Evolutionary conservation across 2,797 vertebrate genomes (phyloP).

Genomic region (Artibeus lituratus): DNA sequence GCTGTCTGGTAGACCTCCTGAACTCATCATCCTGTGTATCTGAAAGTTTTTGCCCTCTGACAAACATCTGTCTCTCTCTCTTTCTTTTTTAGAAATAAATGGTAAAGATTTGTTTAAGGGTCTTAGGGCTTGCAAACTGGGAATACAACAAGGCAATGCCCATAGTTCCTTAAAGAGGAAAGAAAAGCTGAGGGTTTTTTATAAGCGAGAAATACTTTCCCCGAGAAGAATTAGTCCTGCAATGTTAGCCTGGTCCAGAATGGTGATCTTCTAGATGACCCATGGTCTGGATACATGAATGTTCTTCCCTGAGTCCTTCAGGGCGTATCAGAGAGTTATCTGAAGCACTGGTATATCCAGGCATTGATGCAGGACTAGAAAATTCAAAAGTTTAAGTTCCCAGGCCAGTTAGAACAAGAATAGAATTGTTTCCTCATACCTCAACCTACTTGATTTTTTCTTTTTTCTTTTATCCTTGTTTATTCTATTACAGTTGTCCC

Average conservation of each 20-base stretch:
- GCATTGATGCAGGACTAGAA: neutral
- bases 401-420: neutral
- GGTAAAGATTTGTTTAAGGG: neutral
- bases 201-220: neutral
- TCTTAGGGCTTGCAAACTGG: neutral
- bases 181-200: neutral
- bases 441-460: neutral
- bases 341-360: neutral
- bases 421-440: neutral
- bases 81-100: neutral
- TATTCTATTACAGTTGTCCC: no score
- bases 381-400: neutral
- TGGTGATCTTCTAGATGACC: neutral
- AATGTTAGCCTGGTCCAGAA: neutral
- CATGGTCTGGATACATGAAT: neutral
- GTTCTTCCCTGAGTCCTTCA: neutral
- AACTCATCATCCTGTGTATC: no score
- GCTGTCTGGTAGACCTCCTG: no score
- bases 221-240: neutral
- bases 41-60: no score
- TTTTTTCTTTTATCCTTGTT: no score
- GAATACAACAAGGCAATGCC: neutral
- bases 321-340: neutral
- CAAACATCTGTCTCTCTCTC: no score
- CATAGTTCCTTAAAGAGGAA: neutral